phyloP scores from a whole-genome alignment of 2,797 vertebrate genomes.

The Anolis apletophallus region DNA sequence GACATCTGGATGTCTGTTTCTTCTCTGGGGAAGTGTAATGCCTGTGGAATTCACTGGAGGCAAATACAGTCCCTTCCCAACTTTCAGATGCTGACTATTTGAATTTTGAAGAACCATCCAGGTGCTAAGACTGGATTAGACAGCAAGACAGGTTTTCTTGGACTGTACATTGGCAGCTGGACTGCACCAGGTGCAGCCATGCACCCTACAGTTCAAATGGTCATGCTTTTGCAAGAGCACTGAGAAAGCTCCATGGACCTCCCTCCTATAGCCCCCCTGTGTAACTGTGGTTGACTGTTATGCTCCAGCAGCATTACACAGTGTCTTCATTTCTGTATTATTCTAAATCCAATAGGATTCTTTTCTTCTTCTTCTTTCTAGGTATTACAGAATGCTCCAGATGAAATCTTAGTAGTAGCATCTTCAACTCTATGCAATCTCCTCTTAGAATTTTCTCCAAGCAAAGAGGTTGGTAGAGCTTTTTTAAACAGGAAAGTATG shows the following conservation, averaged over 20 bases:
- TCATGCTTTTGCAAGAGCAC: too few species aligned
- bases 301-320: too few species aligned
- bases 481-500: not conserved
- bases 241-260: too few species aligned
- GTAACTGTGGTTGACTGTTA: too few species aligned
- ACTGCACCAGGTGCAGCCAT: too few species aligned
- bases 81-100: not conserved
- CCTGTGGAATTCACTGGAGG: not conserved
- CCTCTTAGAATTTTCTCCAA: constrained; percentile 98
- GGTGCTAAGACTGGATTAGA: not conserved
- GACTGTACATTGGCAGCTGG: not conserved
- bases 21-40: not conserved
- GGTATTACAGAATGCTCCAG: constrained; percentile 98
- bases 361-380: constrained; percentile 64
- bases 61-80: not conserved
- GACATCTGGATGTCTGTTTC: not conserved
- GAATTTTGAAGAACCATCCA: not conserved
- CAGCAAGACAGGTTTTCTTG: not conserved
- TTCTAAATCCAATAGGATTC: not conserved
- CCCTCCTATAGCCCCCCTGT: too few species aligned
- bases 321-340: not conserved
- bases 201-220: too few species aligned
- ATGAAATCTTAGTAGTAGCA: constrained; percentile 97
- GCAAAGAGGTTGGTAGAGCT: constrained; percentile 91
- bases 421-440: constrained; percentile 99